Conservation (phyloP, 1,140 invertebrate species). For the Subanguina moxae region DNA sequence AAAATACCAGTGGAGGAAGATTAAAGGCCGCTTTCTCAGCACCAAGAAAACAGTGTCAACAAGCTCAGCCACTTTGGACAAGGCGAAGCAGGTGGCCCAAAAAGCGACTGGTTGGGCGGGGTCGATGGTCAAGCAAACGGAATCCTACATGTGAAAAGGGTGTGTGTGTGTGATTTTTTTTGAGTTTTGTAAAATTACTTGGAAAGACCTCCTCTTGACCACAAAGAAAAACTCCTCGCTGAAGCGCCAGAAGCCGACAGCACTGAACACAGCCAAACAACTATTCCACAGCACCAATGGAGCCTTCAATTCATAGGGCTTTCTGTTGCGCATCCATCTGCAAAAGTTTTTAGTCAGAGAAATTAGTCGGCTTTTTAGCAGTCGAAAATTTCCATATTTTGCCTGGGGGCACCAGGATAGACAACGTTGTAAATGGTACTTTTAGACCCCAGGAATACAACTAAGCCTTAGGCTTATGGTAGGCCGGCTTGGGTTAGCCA, state of each 20-base stretch:
- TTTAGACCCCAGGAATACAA: too few relatives aligned
- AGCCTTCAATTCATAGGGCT: constrained; percentile 76
- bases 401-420: too few relatives aligned
- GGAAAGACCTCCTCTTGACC: constrained; percentile 65
- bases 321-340: constrained; percentile 74
- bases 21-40: constrained; percentile 41
- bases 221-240: constrained; percentile 64
- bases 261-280: constrained; percentile 82
- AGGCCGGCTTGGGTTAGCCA: too few relatives aligned
- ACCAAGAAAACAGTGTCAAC: constrained; percentile 46
- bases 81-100: constrained; percentile 34
- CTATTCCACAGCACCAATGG: constrained; percentile 84
- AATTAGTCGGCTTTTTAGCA: too few relatives aligned
- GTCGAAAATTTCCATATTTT: too few relatives aligned
- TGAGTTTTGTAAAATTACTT: constrained; percentile 54
- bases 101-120: constrained; percentile 23
- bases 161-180: background rate
- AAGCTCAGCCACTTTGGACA: constrained; percentile 44
- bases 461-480: too few relatives aligned
- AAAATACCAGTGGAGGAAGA: constrained; percentile 39
- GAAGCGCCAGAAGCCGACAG: constrained; percentile 80
- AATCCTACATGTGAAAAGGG: constrained; percentile 17
- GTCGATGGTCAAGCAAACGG: constrained; percentile 28
- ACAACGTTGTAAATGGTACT: too few relatives aligned
- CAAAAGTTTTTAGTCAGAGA: background rate